Evolutionary conservation across 2,888 invertebrate genomes (phyloP), one percentile per base, ranked within the genome.

Genomic region (Plagiodera versicolora): DNA sequence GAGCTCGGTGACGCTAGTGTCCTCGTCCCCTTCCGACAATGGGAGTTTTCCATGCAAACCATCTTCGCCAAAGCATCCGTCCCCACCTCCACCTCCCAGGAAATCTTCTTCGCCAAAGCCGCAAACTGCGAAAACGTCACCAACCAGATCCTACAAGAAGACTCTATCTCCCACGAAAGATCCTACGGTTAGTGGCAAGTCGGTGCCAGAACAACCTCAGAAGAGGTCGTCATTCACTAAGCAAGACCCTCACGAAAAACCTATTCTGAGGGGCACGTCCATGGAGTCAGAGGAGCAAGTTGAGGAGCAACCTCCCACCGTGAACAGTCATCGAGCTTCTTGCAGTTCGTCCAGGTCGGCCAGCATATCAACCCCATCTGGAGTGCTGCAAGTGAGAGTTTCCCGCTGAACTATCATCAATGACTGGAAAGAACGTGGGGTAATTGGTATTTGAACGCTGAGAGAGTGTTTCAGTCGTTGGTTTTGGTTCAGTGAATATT

Each of bases 1-100:
- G 14, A 90, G 90, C 72, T 89, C 89, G 9, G 87, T 88, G 0
- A 91, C 91, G 0, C 75, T 91, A 49, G 86, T 91, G 0, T 89
- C 88, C 0, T 83, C 83, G 1, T 83, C 82, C 4, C 80, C 81
- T 47, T 82, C 83, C 0, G 87, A 85, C 65, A 74, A 71, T 53
- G 71, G 68, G 51, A 69, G 63, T 14, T 24, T 18, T 4, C 24
- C 57, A 18, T 46, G 32, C 16, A 57, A 50, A 49, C 45, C 67
- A 4, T 35, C 58, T 16, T 35, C 54, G n/a, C 51, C 54, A 3
- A 61, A 50, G 30, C 35, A 49, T 28, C 51, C 61, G 3, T 54
- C 62, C 5, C 14, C 55, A 30, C 54, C 45, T 49, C 45, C 53
- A 24, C 20, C 56, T 8, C 47, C 56, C 6, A 56, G 46, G n/a